A percentile compares a stretch with the other conserved stretches of the same genome.
Conservation (phyloP, 2,797 vertebrate genomes). For the Diceros bicornis region DNA sequence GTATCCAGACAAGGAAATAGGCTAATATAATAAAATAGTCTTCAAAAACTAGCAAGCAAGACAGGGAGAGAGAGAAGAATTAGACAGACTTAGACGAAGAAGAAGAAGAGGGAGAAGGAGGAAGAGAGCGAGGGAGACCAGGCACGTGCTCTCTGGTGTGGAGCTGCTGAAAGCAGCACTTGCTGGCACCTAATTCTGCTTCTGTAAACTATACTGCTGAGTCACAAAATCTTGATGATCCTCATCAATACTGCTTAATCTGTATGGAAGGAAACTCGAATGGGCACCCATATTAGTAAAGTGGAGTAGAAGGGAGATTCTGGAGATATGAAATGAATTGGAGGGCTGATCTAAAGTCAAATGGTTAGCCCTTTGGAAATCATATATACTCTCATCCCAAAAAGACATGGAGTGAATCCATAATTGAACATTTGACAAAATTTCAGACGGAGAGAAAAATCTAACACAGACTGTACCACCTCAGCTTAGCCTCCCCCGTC, state of each 20-base stretch:
- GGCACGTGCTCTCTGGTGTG: no score
- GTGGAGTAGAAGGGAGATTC: not conserved
- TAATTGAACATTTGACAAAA: not conserved
- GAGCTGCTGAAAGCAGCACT: not conserved
- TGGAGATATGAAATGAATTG: not conserved
- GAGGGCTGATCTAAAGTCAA: not conserved
- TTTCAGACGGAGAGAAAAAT: not conserved
- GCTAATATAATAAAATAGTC: not conserved
- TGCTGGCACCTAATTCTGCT: no score
- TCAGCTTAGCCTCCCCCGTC: no score
- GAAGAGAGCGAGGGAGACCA: rapidly evolving
- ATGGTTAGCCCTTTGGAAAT: not conserved
- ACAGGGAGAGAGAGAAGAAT: not conserved
- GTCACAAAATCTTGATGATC: not conserved
- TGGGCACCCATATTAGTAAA: not conserved
- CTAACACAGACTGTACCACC: not conserved
- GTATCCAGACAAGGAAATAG: not conserved
- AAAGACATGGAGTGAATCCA: not conserved
- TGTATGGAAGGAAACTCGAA: not conserved
- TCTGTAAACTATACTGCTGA: not conserved
- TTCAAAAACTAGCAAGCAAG: not conserved
- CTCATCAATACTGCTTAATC: not conserved
- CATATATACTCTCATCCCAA: not conserved
- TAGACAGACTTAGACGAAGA: not conserved
- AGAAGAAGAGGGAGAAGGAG: not conserved